These are phyloP conservation scores for Panagrolaimus sp. DNA, from an alignment of 1,140 invertebrate genomes.

Conservation along the genomic window DNA sequence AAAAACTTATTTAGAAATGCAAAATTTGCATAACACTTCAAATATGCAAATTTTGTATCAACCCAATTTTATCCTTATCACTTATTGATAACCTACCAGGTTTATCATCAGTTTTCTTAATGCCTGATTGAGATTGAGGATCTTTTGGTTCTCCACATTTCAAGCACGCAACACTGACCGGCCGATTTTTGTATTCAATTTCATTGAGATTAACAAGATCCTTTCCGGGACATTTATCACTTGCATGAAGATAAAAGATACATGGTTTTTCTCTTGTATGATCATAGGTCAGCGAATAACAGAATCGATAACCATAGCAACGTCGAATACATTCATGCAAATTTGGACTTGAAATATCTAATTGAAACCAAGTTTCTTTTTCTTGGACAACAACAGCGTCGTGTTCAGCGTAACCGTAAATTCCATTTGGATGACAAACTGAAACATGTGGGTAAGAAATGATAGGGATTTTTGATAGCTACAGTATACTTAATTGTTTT, in stretches of 20 bases:
- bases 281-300: slow-evolving; percentile 32
- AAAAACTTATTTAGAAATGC: too few relatives aligned
- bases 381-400: background rate
- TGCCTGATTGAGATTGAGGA: too few relatives aligned
- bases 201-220: slow-evolving; percentile 17
- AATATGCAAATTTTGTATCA: too few relatives aligned
- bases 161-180: slow-evolving; percentile 27
- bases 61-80: too few relatives aligned
- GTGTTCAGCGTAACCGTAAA: background rate
- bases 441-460: background rate
- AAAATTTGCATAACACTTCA: too few relatives aligned
- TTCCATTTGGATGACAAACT: slow-evolving; percentile 12
- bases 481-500: too few relatives aligned
- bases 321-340: slow-evolving; percentile 26
- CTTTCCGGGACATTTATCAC: slow-evolving; percentile 17
- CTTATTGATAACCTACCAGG: too few relatives aligned
- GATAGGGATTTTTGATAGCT: background rate
- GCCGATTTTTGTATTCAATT: background rate
- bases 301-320: slow-evolving; percentile 40
- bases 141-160: slow-evolving; percentile 22
- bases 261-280: slow-evolving; percentile 15
- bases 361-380: slow-evolving; percentile 23
- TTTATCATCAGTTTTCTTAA: too few relatives aligned
- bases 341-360: slow-evolving; percentile 23
- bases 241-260: slow-evolving; percentile 26